phyloP scores from a whole-genome alignment of 2,113 vertebrate species.

The Cebus imitator region DNA sequence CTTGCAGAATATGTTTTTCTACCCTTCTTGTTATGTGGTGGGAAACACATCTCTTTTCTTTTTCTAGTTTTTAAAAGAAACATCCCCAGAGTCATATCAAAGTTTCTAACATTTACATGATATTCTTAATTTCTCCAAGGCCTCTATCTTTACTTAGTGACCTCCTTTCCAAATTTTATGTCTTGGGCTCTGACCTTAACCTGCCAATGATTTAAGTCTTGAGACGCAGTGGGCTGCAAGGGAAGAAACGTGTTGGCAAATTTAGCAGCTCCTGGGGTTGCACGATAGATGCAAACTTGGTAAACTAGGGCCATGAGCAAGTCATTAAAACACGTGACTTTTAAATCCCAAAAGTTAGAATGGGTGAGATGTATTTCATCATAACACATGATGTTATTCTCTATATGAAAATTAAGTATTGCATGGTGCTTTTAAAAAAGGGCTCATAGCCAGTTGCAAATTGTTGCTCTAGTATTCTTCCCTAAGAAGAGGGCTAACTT shows the following conservation, averaged over 20 bases:
- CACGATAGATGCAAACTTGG: not conserved
- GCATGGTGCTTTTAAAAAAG: not conserved
- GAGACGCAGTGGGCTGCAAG: not conserved
- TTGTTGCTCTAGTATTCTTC: slow-evolving; percentile 20
- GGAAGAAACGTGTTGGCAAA: slow-evolving; percentile 45
- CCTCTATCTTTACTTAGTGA: slow-evolving; percentile 8
- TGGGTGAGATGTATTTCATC: not conserved
- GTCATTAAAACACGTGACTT: slow-evolving; percentile 2
- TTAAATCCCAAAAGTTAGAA: slow-evolving; percentile 13
- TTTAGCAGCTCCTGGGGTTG: slow-evolving; percentile 10
- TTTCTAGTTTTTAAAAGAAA: not conserved
- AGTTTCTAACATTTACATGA: not conserved
- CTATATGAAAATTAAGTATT: slow-evolving; percentile 44
- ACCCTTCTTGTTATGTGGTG: not conserved
- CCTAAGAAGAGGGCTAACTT: slow-evolving; percentile 34
- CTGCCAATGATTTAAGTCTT: slow-evolving; percentile 52
- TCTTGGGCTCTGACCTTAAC: slow-evolving; percentile 33
- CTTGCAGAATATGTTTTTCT: not conserved
- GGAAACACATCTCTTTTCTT: slow-evolving; percentile 29
- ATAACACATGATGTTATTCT: slow-evolving; percentile 43
- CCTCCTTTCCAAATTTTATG: not conserved
- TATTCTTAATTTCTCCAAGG: slow-evolving; percentile 32
- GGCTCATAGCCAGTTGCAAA: not conserved
- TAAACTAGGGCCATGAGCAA: slow-evolving; percentile 26
- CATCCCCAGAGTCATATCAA: not conserved